Base-by-base conservation (phyloP, 2,113 vertebrate genomes). In the Zootoca vivipara region DNA sequence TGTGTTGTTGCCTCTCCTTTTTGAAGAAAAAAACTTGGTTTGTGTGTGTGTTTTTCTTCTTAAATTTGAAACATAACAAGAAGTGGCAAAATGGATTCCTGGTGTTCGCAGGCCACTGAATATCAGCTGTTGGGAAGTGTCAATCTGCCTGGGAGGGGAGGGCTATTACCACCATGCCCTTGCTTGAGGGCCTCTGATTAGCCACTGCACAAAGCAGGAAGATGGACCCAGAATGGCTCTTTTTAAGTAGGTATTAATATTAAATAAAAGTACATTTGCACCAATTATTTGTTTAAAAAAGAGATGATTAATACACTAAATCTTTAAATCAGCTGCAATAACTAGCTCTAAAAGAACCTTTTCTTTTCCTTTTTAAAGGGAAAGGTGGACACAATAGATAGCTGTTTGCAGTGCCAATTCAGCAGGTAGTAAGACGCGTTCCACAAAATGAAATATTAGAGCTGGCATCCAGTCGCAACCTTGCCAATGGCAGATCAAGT, bases 361-460 rank as follows among this genome's bases (percentile, higher is more conserved):
- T 62, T 1, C 72, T 15, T 73, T 73, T 73, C 95, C 81, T 91
- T 91, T 91, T 89, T 90, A 87, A 72, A 93, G 4, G 8, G 28
- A 78, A 75, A 77, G 35, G 35, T 7, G 38, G 42, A 30, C 78
- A 8, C 40, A 79, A n/a, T 22, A 56, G 46, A 58, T 20, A 94
- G 87, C 64, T 15, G 67, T 89, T 92, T 90, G 85, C 15, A 85
- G 72, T 92, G 91, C 35, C 81, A 95, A 91, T 85, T 91, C 85
- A 92, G 89, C 90, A 92, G 33, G 33, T 87, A 93, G 92, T 78
- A 85, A 93, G 93, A 75, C 87, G 89, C 94, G 91, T 88, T 86
- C 80, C 20, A 91, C 91, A 81, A 95, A 95, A 94, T 72, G 77
- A 92, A 92, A 81, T 91, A 46, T 91, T 91, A 94, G 78, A 95